Conservation (phyloP, 2,888 invertebrate genomes). For the Ypsolopha sequella region DNA sequence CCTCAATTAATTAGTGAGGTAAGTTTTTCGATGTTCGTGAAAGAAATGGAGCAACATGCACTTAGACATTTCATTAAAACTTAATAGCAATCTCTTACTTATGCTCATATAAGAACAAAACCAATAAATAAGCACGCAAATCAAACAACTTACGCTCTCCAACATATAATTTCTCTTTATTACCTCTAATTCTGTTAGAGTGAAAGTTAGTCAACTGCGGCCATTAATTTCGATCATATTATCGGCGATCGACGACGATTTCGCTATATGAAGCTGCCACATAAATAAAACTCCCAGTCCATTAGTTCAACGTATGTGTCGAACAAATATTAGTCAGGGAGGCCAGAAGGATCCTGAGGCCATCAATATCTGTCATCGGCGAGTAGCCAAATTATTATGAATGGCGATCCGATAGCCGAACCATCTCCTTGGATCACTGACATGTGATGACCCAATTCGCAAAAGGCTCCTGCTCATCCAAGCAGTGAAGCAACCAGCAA, state of each 20-base stretch:
- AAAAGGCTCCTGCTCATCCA: neutral
- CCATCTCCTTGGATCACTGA: slow-evolving; percentile 19
- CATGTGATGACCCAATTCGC: slow-evolving; percentile 44
- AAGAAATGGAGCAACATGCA: no score
- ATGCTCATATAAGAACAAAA: no score
- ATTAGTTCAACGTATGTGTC: slow-evolving; percentile 37
- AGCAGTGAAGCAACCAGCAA: neutral
- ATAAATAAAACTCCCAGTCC: slow-evolving; percentile 50
- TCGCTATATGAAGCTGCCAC: slow-evolving; percentile 47
- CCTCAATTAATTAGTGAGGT: no score
- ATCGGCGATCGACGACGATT: slow-evolving; percentile 22
- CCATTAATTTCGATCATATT: slow-evolving; percentile 48
- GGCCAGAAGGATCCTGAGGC: slow-evolving; percentile 23
- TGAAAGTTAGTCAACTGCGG: slow-evolving; percentile 27
- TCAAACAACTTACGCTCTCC: neutral
- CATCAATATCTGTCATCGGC: slow-evolving; percentile 64
- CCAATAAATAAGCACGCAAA: neutral
- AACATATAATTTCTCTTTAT: neutral
- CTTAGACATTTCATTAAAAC: no score
- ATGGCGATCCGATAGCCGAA: slow-evolving; percentile 29
- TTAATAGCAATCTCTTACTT: no score
- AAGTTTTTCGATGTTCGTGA: no score
- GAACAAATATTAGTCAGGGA: slow-evolving; percentile 35
- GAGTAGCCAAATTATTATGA: slow-evolving; percentile 57
- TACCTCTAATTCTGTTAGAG: slow-evolving; percentile 14